Conservation (phyloP, 2,113 vertebrate genomes). For the Platanista minor region DNA sequence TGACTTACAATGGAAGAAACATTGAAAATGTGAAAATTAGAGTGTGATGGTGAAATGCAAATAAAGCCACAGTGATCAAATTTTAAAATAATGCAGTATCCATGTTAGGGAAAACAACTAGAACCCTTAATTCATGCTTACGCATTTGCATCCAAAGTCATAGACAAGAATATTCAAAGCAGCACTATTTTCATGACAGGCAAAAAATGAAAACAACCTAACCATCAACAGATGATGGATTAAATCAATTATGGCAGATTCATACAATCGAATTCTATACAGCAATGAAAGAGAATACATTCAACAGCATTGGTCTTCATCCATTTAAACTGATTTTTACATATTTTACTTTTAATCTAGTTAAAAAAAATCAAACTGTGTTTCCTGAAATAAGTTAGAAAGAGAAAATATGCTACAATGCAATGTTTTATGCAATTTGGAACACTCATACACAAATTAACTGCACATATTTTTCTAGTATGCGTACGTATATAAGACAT, state of each 20-base stretch:
- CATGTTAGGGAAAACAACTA: neutral
- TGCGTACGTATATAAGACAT: neutral
- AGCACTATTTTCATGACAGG: neutral
- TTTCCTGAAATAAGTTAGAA: conserved; percentile 32
- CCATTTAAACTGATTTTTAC: neutral
- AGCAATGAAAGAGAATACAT: neutral
- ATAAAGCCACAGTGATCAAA: neutral
- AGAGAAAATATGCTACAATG: neutral
- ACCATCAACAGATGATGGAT: neutral
- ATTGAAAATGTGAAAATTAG: no score
- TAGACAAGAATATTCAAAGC: neutral
- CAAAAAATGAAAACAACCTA: neutral
- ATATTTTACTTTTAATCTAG: conserved; percentile 27
- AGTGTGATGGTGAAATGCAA: neutral
- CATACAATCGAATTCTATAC: neutral
- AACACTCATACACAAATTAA: conserved; percentile 2
- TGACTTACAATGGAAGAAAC: neutral
- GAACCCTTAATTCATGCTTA: neutral
- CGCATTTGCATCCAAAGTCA: neutral
- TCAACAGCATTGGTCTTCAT: neutral
- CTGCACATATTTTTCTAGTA: conserved; percentile 26
- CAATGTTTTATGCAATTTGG: conserved; percentile 37
- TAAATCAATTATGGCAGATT: neutral
- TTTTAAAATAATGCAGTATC: neutral
- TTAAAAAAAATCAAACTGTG: conserved; percentile 39